Evolutionary conservation across 1,140 invertebrate species (phyloP), one percentile per base, ranked within the genome.

Genomic region (Limonius californicus): DNA sequence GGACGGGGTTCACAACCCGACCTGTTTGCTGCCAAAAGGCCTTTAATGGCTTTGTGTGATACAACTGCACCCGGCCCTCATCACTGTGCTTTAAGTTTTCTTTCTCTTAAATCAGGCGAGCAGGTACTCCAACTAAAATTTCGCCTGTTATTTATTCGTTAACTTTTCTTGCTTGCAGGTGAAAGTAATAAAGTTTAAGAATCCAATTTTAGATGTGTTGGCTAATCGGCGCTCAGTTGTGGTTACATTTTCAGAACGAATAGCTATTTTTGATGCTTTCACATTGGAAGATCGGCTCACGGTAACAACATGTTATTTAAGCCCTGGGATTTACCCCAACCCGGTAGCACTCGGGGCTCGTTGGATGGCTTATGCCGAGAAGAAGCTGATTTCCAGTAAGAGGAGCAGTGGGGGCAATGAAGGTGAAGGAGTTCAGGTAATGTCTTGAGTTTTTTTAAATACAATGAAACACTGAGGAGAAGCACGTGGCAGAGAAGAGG

Each of bases 161-260:
- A 27, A 27, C 9, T 27, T 27, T 27, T 27, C 9, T 27, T 27
- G 9, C 11, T 12, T 11, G n/a, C 11, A 87, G 82, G 83, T 89
- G 1, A 93, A 94, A 76, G 90, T 85, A 70, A 90, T 96, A 62
- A 94, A 95, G 76, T 98, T 97, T 79, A 95, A 95, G 75, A 91
- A 89, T 76, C 87, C 89, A 6, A 87, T 98, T 19, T 82, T 89
- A 68, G 93, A 96, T 76, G 88, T 98, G 35, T 74, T 91, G 63
- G 89, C 91, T 27, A 95, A 94, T 79, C 86, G 86, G 62, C 81
- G 87, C 42, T 90, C 89, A 1, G 82, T 98, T 56, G 89, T 94
- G 20, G 87, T 95, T 1, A 89, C 91, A 0, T 96, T 98, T 73
- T 80, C 87, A 43, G 95, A 97, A 76, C 89, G 89, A 66, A 89